phyloP scores from a whole-genome alignment of 2,888 invertebrate species.

The Lasioglossum vierecki region DNA sequence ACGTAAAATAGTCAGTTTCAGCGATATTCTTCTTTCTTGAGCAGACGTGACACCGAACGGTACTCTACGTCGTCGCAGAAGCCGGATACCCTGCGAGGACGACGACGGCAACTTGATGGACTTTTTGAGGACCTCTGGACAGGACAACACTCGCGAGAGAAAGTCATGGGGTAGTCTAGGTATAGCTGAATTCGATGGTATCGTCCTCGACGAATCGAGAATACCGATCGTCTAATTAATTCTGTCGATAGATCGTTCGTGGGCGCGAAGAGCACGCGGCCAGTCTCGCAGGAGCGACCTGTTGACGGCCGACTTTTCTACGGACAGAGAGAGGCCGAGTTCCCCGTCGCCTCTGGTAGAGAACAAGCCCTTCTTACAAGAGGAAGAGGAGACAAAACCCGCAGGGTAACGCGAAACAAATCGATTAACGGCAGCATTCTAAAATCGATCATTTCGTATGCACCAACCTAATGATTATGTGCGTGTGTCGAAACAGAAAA shows the following conservation, averaged over 20 bases:
- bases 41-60: constrained; percentile 95
- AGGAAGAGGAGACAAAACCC: constrained; percentile 85
- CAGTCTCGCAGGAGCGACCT: constrained; percentile 92
- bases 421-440: background rate
- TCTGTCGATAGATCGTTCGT: constrained; percentile 90
- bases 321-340: constrained; percentile 90
- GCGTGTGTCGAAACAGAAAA: constrained; percentile 83
- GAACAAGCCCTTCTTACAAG: constrained; percentile 85
- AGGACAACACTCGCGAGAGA: constrained; percentile 90
- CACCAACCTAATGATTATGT: no score
- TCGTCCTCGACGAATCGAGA: background rate
- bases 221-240: background rate
- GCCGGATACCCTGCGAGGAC: constrained; percentile 92
- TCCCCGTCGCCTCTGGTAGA: constrained; percentile 88
- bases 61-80: constrained; percentile 91
- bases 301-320: constrained; percentile 89
- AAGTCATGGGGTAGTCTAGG: constrained; percentile 94
- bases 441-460: no score
- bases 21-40: no score
- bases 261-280: constrained; percentile 92
- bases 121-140: constrained; percentile 91
- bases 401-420: constrained; percentile 83
- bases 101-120: constrained; percentile 95
- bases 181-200: constrained; percentile 76
- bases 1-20: background rate